These are phyloP conservation scores for Belgica antarctica DNA, from an alignment of 2,888 invertebrate species.

Conservation along the genomic window DNA sequence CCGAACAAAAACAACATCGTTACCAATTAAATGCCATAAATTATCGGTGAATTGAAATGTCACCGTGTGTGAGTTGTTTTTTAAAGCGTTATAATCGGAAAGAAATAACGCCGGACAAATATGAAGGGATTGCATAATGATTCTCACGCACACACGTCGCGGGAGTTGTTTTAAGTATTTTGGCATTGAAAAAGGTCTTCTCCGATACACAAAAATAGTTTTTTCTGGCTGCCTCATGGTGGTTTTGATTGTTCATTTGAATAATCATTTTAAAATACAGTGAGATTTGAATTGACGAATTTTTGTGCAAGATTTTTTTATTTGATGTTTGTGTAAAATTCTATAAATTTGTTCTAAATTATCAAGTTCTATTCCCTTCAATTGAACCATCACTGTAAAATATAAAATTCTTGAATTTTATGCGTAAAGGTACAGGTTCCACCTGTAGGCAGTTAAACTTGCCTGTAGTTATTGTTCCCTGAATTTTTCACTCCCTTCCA, in stretches of 20 bases:
- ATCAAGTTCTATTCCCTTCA: too few species aligned
- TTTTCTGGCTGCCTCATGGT: neutral
- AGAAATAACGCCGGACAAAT: neutral
- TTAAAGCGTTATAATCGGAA: neutral
- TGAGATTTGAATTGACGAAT: too few species aligned
- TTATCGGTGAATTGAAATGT: neutral
- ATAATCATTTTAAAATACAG: constrained; percentile 7
- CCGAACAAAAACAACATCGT: neutral
- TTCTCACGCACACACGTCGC: neutral
- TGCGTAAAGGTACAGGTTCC: constrained; percentile 10
- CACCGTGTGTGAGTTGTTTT: neutral
- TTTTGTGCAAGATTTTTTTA: too few species aligned
- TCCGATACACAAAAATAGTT: neutral
- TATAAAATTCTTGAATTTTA: too few species aligned
- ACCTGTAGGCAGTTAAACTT: neutral
- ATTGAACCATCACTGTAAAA: neutral
- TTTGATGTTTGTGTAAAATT: too few species aligned
- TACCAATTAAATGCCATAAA: constrained; percentile 8
- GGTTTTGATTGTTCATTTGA: constrained; percentile 15
- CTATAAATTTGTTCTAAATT: too few species aligned
- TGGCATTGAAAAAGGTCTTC: constrained; percentile 40
- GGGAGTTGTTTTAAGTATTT: constrained; percentile 29
- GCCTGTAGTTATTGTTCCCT: neutral
- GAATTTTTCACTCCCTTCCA: too few species aligned
- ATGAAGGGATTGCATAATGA: constrained; percentile 41